Evolutionary conservation across 2,113 vertebrate genomes (phyloP).

Genomic region (Perca flavescens): DNA sequence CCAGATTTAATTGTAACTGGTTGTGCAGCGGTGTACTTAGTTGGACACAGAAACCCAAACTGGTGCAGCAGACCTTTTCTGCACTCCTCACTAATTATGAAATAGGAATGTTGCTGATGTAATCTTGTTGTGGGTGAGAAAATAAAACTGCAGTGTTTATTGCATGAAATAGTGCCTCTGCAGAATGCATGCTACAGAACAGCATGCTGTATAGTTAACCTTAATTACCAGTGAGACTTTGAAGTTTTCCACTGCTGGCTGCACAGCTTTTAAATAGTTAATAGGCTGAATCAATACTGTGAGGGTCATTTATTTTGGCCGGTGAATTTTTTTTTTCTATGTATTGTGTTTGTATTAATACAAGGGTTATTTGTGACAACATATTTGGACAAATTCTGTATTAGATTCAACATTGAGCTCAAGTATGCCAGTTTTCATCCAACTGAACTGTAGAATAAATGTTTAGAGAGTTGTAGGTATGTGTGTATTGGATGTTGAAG

Average conservation of each 20-base stretch:
- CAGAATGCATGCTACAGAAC: slow-evolving; percentile 7
- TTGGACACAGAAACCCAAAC: slow-evolving; percentile 20
- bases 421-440: background rate
- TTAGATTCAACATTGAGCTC: slow-evolving; percentile 30
- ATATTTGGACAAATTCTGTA: background rate
- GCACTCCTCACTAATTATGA: slow-evolving; percentile 58
- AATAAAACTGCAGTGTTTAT: slow-evolving; percentile 14
- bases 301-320: background rate
- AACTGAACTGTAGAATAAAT: background rate
- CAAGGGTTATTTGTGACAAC: background rate
- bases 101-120: slow-evolving; percentile 61
- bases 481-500: background rate
- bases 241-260: slow-evolving; percentile 6
- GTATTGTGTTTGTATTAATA: background rate
- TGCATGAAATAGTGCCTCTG: slow-evolving; percentile 20
- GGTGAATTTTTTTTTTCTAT: background rate
- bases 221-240: slow-evolving; percentile 36
- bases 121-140: slow-evolving; percentile 31
- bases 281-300: background rate
- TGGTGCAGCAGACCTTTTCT: slow-evolving; percentile 32
- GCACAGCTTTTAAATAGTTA: slow-evolving; percentile 21
- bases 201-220: background rate
- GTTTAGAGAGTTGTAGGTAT: background rate
- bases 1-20: slow-evolving; percentile 35
- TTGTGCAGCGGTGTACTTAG: slow-evolving; percentile 12